These are phyloP conservation scores for Hylomyscus alleni DNA, from an alignment of 2,797 vertebrate genomes.

Conservation along the genomic window DNA sequence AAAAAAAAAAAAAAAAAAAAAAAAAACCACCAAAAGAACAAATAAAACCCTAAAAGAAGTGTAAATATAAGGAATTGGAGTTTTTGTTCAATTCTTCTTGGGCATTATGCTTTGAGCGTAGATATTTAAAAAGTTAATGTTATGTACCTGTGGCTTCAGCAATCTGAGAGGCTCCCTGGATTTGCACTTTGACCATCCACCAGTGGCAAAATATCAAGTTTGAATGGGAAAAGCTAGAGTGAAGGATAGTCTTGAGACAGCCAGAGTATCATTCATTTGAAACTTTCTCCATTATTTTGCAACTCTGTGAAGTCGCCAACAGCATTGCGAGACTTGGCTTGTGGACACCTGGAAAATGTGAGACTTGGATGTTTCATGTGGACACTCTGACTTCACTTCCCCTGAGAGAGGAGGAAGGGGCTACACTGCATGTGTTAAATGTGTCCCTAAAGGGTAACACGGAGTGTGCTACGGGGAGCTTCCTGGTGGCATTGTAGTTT, in stretches of 20 bases:
- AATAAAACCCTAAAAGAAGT: background rate
- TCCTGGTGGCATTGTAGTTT: background rate
- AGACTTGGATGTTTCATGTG: constrained; percentile 86
- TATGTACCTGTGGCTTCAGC: constrained; percentile 48
- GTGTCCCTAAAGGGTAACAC: constrained; percentile 65
- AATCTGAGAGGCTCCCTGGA: constrained; percentile 54
- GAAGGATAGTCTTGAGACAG: constrained; percentile 83
- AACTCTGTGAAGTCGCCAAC: constrained; percentile 85
- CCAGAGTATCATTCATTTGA: constrained; percentile 83
- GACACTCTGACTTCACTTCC: constrained; percentile 81
- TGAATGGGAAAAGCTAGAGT: constrained; percentile 72
- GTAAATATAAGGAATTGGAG: background rate
- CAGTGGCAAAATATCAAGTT: constrained; percentile 65
- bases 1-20: background rate
- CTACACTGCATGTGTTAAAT: constrained; percentile 56
- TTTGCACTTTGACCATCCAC: constrained; percentile 60
- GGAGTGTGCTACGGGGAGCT: background rate
- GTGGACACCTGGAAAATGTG: constrained; percentile 88
- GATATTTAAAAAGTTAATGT: background rate
- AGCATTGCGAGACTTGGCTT: constrained; percentile 87
- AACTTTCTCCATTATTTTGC: constrained; percentile 89
- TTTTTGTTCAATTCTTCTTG: background rate
- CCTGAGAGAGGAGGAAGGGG: background rate
- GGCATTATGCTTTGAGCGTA: background rate
- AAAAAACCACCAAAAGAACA: background rate